phyloP scores from a whole-genome alignment of 2,888 invertebrate genomes.

The Chromoteleia sp. region DNA sequence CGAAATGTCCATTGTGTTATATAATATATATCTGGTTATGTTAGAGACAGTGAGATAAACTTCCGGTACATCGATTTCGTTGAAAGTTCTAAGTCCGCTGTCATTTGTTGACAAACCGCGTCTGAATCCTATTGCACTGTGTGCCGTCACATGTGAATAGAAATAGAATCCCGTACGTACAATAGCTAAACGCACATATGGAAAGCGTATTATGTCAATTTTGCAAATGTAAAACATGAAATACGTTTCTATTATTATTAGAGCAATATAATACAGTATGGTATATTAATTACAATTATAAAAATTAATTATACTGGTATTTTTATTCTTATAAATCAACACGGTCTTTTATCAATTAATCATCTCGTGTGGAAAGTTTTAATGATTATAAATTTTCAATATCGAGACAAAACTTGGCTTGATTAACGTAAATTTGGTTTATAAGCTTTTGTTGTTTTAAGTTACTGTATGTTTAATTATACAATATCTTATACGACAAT shows the following conservation, averaged over 20 bases:
- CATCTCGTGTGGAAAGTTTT: no score
- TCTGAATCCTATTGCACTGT: constrained; percentile 7
- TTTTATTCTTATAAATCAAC: no score
- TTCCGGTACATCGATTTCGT: constrained; percentile 23
- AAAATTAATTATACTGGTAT: no score
- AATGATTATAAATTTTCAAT: no score
- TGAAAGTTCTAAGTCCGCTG: constrained; percentile 16
- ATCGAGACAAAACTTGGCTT: no score
- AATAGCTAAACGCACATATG: not conserved
- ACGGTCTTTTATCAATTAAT: no score
- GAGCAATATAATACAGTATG: no score
- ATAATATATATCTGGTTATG: constrained; percentile 11
- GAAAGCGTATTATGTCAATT: not conserved
- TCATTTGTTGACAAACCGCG: constrained; percentile 18
- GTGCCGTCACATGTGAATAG: constrained; percentile 5
- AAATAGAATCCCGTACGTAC: constrained; percentile 9
- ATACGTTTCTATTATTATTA: not conserved
- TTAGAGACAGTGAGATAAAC: constrained; percentile 19
- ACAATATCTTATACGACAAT: no score
- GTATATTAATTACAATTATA: no score
- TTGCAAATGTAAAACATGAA: not conserved
- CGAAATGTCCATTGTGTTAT: constrained; percentile 2
- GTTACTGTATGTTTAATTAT: no score
- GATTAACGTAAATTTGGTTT: no score
- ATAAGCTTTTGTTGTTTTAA: no score